phyloP scores from a whole-genome alignment of 2,888 invertebrate genomes.

The Erebia palarica region DNA sequence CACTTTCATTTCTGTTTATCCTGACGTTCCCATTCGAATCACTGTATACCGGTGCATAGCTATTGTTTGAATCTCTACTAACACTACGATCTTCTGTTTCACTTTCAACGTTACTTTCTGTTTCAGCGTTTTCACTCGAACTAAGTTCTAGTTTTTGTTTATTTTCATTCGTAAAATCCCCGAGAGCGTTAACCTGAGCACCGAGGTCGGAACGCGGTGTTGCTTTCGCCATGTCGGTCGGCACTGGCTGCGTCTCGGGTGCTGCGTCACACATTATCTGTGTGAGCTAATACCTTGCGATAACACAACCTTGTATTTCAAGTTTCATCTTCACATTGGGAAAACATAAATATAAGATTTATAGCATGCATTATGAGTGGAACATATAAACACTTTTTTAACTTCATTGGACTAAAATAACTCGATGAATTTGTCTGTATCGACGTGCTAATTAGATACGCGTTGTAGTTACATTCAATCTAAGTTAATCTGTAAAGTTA shows the following conservation, averaged over 20 bases:
- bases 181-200: background rate
- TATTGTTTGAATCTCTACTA: background rate
- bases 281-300: background rate
- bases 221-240: background rate
- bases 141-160: background rate
- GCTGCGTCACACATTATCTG: background rate
- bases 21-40: background rate
- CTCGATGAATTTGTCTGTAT: background rate
- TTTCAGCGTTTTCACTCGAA: background rate
- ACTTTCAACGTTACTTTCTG: background rate
- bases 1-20: background rate
- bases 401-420: background rate
- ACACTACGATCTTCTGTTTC: background rate
- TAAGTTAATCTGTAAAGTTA: background rate
- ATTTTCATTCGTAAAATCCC: background rate
- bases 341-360: background rate
- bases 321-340: background rate
- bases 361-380: no score
- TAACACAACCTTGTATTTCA: slow-evolving; percentile 9
- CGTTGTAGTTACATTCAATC: background rate
- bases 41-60: background rate
- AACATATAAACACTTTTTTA: background rate
- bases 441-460: background rate
- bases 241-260: slow-evolving; percentile 1
- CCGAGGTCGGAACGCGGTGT: background rate